A percentile compares a stretch with the other conserved stretches of the same genome.
phyloP scores from a whole-genome alignment of 2,888 invertebrate species.

The Drosophila prostipennis region DNA sequence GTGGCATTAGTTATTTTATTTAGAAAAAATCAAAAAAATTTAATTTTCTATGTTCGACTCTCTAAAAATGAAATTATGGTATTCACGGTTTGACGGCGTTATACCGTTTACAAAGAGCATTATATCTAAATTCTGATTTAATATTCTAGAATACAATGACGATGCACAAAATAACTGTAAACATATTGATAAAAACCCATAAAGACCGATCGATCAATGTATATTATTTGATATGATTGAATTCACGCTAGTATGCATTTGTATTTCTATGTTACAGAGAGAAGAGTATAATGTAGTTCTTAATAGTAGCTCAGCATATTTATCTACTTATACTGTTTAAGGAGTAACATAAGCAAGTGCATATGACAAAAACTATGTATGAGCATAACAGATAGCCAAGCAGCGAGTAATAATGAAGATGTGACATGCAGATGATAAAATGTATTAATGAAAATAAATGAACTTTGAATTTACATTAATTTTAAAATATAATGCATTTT shows the following conservation, averaged over 20 bases:
- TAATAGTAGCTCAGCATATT: conserved; percentile 69
- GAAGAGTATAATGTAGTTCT: conserved; percentile 61
- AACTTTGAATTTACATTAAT: conserved; percentile 48
- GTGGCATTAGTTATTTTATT: neutral
- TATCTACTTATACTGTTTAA: conserved; percentile 62
- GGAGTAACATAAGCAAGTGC: conserved; percentile 53
- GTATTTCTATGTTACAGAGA: conserved; percentile 33
- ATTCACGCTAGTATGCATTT: conserved; percentile 15
- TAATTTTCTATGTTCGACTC: neutral
- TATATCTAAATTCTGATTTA: neutral
- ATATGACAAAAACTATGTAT: conserved; percentile 39
- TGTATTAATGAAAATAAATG: conserved; percentile 67
- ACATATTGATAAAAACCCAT: neutral
- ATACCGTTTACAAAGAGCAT: neutral
- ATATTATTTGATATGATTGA: conserved; percentile 3
- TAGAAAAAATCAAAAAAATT: neutral
- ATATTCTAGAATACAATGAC: neutral
- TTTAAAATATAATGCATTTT: neutral
- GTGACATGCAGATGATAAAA: conserved; percentile 43
- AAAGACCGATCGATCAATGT: neutral
- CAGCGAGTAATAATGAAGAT: conserved; percentile 14
- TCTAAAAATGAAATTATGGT: no score
- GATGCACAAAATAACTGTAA: conserved; percentile 8
- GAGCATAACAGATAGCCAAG: conserved; percentile 23
- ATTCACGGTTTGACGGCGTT: neutral